A percentile compares a stretch with the other conserved stretches of the same genome.
Evolutionary conservation across 1,140 invertebrate genomes (phyloP).

Genomic region (Drosophila nebulosa): DNA sequence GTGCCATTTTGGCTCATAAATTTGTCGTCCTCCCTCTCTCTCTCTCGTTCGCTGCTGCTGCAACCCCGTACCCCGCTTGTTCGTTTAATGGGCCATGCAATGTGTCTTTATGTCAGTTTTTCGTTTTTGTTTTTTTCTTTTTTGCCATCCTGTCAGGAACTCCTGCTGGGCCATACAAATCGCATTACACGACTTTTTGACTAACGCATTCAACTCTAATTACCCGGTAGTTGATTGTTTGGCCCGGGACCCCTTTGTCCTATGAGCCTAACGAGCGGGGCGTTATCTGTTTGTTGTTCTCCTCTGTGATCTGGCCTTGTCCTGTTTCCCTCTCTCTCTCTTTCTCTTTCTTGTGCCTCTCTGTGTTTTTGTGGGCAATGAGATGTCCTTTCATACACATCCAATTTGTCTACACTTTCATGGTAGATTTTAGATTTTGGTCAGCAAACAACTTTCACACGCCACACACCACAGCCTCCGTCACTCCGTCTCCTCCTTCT

Average conservation of each 20-base stretch:
- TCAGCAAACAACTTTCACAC: slow-evolving; percentile 58
- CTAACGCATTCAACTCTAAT: slow-evolving; percentile 72
- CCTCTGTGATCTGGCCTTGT: slow-evolving; percentile 8
- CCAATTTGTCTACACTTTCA: slow-evolving; percentile 68
- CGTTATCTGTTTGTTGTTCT: slow-evolving; percentile 70
- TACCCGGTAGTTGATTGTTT: slow-evolving; percentile 73
- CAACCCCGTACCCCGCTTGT: not conserved
- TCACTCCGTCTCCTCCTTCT: not conserved
- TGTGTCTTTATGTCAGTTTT: slow-evolving; percentile 68
- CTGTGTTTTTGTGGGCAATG: slow-evolving; percentile 9
- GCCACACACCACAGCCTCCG: slow-evolving; percentile 14
- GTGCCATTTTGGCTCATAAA: slow-evolving; percentile 60
- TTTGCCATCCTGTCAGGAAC: slow-evolving; percentile 44
- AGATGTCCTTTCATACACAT: slow-evolving; percentile 21
- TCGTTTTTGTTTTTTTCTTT: not conserved
- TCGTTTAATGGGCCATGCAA: slow-evolving; percentile 60
- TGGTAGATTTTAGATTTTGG: slow-evolving; percentile 32
- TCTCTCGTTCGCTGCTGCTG: not conserved
- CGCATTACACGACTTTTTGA: slow-evolving; percentile 78
- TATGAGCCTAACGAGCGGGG: slow-evolving; percentile 40
- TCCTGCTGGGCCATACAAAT: slow-evolving; percentile 74
- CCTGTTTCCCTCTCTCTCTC: not conserved
- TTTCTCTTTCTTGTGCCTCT: not conserved
- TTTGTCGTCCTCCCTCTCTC: slow-evolving; percentile 16
- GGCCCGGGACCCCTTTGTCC: slow-evolving; percentile 31